phyloP scores from a whole-genome alignment of 1,140 invertebrate species.

The Carcinoscorpius rotundicauda region DNA sequence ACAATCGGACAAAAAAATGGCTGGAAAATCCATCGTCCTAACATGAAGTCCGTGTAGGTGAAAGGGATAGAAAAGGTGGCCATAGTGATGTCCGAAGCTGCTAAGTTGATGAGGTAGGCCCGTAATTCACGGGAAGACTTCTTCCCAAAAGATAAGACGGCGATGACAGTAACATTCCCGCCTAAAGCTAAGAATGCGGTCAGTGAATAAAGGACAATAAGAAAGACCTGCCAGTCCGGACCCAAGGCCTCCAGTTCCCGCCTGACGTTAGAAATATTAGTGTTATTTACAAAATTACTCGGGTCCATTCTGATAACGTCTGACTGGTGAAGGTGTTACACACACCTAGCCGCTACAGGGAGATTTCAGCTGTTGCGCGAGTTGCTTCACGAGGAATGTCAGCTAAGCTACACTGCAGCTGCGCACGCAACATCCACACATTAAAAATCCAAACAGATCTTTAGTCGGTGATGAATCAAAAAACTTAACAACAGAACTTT shows the following conservation, averaged over 20 bases:
- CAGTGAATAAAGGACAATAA: conserved; percentile 32
- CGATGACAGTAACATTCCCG: conserved; percentile 33
- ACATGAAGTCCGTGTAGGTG: conserved; percentile 36
- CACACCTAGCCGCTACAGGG: too few relatives aligned
- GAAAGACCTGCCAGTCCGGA: conserved; percentile 26
- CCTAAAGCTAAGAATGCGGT: conserved; percentile 30
- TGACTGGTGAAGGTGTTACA: too few relatives aligned
- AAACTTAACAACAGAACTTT: too few relatives aligned
- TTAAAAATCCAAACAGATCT: too few relatives aligned
- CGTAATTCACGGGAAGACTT: conserved; percentile 30
- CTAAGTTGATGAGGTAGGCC: conserved; percentile 35
- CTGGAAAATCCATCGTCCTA: conserved; percentile 34
- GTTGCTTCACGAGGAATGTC: too few relatives aligned
- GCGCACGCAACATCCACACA: too few relatives aligned
- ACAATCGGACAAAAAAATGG: conserved; percentile 34
- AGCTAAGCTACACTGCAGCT: too few relatives aligned
- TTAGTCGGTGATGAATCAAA: too few relatives aligned
- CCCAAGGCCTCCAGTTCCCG: conserved; percentile 13
- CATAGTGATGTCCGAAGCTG: conserved; percentile 35
- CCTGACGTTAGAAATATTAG: too few relatives aligned
- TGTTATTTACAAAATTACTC: too few relatives aligned
- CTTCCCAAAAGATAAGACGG: conserved; percentile 31
- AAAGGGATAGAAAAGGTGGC: conserved; percentile 37
- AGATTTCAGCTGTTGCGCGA: too few relatives aligned
- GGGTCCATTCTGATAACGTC: too few relatives aligned